These are phyloP conservation scores for Emberiza fucata DNA, from an alignment of 2,113 vertebrate species.

Conservation along the genomic window DNA sequence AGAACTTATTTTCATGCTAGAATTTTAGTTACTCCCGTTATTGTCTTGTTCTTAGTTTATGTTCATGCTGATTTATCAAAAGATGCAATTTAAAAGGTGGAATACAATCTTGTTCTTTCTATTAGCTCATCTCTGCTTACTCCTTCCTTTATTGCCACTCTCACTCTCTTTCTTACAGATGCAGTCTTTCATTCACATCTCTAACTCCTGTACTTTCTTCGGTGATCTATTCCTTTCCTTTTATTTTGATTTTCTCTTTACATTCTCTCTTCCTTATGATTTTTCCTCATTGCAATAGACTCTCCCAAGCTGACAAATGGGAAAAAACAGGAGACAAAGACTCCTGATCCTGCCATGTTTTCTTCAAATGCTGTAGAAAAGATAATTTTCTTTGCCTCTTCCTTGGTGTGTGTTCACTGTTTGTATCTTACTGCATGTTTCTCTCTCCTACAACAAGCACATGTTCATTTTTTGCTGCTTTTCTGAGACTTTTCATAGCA, in stretches of 20 bases:
- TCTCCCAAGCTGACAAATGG: background rate
- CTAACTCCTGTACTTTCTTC: background rate
- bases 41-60: background rate
- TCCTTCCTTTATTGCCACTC: background rate
- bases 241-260: background rate
- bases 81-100: background rate
- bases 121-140: background rate
- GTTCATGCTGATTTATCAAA: background rate
- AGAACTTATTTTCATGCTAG: background rate
- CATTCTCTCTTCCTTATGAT: background rate
- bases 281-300: background rate
- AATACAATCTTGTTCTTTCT: background rate
- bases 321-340: background rate
- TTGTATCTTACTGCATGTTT: background rate
- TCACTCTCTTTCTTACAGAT: background rate
- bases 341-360: background rate
- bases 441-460: background rate
- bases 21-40: background rate
- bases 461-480: rapidly evolving
- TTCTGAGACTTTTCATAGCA: background rate
- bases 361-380: background rate
- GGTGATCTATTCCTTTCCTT: background rate
- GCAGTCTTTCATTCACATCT: background rate
- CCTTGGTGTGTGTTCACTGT: background rate
- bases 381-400: background rate